Evolutionary conservation across 2,797 vertebrate species (phyloP), one percentile per base, ranked within the genome.

Genomic region (Microctenopoma lineatum): DNA sequence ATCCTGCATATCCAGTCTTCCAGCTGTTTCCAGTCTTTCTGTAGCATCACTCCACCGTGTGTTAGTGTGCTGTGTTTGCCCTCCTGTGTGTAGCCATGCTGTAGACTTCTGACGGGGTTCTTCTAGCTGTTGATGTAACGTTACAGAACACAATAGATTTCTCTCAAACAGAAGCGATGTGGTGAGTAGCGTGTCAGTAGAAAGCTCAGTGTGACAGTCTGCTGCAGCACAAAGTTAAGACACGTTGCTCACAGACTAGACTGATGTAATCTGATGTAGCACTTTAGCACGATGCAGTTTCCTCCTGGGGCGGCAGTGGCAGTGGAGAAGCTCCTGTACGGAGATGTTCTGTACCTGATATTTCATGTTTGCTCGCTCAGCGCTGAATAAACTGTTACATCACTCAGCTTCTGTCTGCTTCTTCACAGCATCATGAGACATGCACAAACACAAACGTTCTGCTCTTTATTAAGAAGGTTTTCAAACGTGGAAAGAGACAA

Each of bases 311-410:
- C 38, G 14, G 13, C 14, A 21, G 21, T 21, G 21, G 21, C 21
- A 2, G 21, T 21, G 21, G 2, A 21, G 21, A 21, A 21, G 21
- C 21, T 21, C 21, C 21, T 21, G 21, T 21, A 21, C 21, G 21
- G 21, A 21, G 21, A 21, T 21, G 21, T 21, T 21, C 21, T 21
- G 21, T 50, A 15, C 16, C 45, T 36, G 36, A 38, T n/a, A 18
- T n/a, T 4, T 56, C 2, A 52, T 52, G 58, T 79, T 52, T 59
- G 29, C 42, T 27, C 21, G 16, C 15, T 13, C n/a, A 44, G 42
- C 9, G 25, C 64, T 67, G 46, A 77, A 84, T 74, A 84, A 80
- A 77, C 36, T 47, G 59, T 70, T 61, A 50, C 29, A 56, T 27
- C 18, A 55, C 18, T 46, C 1, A 0, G 8, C n/a, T 46, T 11